Percentiles rank a stretch among this genome's conserved stretches.
Evolutionary conservation across 2,797 vertebrate species (phyloP).

Genomic region (Miopithecus talapoin): DNA sequence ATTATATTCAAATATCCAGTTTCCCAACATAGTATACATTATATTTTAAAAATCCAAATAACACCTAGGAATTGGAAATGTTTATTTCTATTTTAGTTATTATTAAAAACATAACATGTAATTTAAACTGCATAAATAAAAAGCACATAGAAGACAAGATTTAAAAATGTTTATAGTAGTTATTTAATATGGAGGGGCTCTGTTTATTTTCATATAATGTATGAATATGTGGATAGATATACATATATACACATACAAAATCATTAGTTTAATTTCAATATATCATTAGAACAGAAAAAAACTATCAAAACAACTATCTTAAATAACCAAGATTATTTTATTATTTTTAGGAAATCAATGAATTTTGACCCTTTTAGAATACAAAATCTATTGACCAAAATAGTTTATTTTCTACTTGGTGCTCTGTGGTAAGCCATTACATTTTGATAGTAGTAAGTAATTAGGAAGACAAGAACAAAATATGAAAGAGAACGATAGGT

Average conservation of each 20-base stretch:
- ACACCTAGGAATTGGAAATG: not conserved
- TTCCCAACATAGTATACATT: not conserved
- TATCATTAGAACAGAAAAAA: not conserved
- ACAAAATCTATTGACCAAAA: not conserved
- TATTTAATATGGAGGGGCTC: not conserved
- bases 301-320: not conserved
- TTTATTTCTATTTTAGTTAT: not conserved
- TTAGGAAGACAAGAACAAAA: not conserved
- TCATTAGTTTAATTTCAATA: not conserved
- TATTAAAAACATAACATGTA: not conserved
- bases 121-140: not conserved
- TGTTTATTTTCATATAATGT: not conserved
- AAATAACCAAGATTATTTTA: not conserved
- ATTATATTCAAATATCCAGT: not conserved
- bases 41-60: not conserved
- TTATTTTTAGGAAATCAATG: not conserved
- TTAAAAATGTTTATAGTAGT: not conserved
- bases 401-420: not conserved
- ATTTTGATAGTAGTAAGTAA: not conserved
- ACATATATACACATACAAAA: not conserved
- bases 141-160: not conserved
- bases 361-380: not conserved
- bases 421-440: not conserved
- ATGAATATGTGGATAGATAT: not conserved
- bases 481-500: not conserved